Evolutionary conservation across 2,888 invertebrate genomes (phyloP), one percentile per base, ranked within the genome.

Genomic region (Dryomyza anilis): DNA sequence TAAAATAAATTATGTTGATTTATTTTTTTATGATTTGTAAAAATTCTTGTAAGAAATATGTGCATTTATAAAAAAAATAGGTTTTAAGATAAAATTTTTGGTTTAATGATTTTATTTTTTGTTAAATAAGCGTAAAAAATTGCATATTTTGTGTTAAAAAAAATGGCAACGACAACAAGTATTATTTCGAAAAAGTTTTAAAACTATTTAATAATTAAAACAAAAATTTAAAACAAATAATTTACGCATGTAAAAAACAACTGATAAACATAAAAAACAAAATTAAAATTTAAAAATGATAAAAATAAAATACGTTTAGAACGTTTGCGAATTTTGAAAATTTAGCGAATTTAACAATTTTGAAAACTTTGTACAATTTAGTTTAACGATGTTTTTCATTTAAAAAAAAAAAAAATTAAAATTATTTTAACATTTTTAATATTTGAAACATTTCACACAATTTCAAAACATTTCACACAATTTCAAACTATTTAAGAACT

Each of bases 41-140:
- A 25, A 61, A 16, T 61, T 52, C n/a, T n/a, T 53, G 27, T 39
- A 46, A 30, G 7, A 57, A 43, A 16, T 14, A n/a, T 55, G 12
- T 19, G 7, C 14, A 1, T 21, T 19, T 46, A 46, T n/a, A 12
- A 46, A 46, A 10, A n/a, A n/a, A n/a, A n/a, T n/a, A n/a, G n/a
- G 46, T 46, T n/a, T n/a, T n/a, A n/a, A n/a, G n/a, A n/a, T n/a
- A n/a, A n/a, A n/a, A 19, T 55, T 33, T 46, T 29, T 45, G n/a
- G 8, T 16, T 43, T 43, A 52, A 67, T 69, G 65, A 72, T 67
- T 61, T 57, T 74, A 71, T 69, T 68, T 66, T 70, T 64, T 62
- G 61, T 67, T 33, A 67, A 48, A 64, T 52, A 63, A 69, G 70
- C 61, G 57, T 66, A 64, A 69, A 66, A 56, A 64, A 59, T 58